These are phyloP conservation scores for Heliconius eleuchia DNA, from an alignment of 1,140 invertebrate genomes.

Conservation along the genomic window DNA sequence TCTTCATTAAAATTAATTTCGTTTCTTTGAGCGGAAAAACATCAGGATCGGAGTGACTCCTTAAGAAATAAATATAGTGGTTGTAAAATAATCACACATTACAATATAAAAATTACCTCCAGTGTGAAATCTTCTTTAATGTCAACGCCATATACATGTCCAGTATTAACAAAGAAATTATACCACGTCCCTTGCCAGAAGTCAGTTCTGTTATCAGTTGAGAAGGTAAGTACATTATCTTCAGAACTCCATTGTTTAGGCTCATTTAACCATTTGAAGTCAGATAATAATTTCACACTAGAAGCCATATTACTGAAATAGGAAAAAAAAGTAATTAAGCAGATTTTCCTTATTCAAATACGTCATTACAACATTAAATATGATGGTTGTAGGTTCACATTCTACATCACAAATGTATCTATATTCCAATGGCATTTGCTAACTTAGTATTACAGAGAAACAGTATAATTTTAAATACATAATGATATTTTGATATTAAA, in stretches of 20 bases:
- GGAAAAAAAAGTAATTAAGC: neutral
- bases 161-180: slow-evolving; percentile 52
- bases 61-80: too few species aligned
- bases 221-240: slow-evolving; percentile 46
- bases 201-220: slow-evolving; percentile 54
- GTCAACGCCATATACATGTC: slow-evolving; percentile 55
- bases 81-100: neutral
- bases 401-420: too few species aligned
- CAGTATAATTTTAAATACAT: neutral
- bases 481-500: neutral
- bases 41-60: too few species aligned
- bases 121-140: slow-evolving; percentile 58
- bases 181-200: slow-evolving; percentile 68
- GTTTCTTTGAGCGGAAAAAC: too few species aligned
- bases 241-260: slow-evolving; percentile 47
- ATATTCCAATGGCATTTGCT: neutral
- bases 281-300: neutral
- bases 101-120: slow-evolving; percentile 43
- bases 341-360: too few species aligned
- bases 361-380: too few species aligned
- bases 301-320: neutral
- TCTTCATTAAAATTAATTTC: too few species aligned
- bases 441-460: neutral
- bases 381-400: too few species aligned
- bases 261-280: slow-evolving; percentile 66